Conservation (phyloP, 2,797 vertebrate genomes). For the Kryptopterus vitreolus region DNA sequence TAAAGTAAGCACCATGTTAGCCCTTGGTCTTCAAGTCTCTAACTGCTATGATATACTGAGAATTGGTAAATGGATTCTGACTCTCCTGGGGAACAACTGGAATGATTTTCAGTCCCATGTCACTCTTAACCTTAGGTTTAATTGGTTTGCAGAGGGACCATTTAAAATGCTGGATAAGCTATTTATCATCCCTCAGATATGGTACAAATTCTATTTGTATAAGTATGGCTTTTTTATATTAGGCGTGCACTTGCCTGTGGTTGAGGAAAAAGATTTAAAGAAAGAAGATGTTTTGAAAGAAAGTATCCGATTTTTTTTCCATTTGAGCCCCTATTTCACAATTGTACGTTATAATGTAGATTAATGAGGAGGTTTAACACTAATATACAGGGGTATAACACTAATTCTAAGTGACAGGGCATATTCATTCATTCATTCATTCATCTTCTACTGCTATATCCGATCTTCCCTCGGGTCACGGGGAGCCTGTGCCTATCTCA, state of each 20-base stretch:
- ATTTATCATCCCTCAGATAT: not conserved
- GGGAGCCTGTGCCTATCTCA: no score
- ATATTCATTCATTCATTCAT: no score
- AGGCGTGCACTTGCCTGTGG: not conserved
- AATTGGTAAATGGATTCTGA: not conserved
- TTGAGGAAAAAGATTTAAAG: not conserved
- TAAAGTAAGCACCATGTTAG: not conserved
- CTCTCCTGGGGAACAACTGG: not conserved
- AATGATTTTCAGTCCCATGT: not conserved
- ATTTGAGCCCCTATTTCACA: not conserved
- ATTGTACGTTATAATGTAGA: not conserved
- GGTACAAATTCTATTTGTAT: not conserved
- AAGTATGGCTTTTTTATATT: not conserved
- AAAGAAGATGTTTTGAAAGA: not conserved
- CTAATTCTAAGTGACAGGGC: not conserved
- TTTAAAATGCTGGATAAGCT: constrained; percentile 2
- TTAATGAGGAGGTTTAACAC: not conserved
- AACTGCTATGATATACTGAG: not conserved
- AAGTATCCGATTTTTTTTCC: not conserved
- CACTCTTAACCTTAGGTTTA: not conserved
- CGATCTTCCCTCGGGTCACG: no score
- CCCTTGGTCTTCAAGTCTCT: not conserved
- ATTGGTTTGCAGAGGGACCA: not conserved
- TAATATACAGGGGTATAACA: not conserved
- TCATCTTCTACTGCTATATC: not conserved